phyloP scores from a whole-genome alignment of 2,888 invertebrate species.

The Metopia argyrocephala region DNA sequence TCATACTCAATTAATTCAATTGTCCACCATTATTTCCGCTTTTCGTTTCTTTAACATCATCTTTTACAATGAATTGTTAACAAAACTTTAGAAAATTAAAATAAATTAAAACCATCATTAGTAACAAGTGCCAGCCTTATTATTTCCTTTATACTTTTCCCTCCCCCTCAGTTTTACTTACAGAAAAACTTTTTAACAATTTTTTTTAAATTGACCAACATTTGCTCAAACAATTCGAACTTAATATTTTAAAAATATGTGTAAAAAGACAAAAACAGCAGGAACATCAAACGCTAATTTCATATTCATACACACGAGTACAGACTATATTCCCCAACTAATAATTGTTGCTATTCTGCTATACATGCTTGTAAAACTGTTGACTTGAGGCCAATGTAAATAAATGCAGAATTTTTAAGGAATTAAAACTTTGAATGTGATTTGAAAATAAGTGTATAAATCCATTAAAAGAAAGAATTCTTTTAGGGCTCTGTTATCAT shows the following conservation, averaged over 20 bases:
- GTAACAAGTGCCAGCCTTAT: constrained; percentile 5
- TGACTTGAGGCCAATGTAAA: not conserved
- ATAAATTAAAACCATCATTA: constrained; percentile 4
- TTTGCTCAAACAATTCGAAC: not conserved
- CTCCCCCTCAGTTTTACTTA: not conserved
- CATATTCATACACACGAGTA: no score
- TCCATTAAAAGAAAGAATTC: not conserved
- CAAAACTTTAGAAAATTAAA: not conserved
- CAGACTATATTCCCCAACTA: no score
- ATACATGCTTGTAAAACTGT: constrained; percentile 1
- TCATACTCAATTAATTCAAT: not conserved
- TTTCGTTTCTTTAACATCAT: not conserved
- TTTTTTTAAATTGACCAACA: not conserved
- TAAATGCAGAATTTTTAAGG: not conserved
- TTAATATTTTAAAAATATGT: not conserved
- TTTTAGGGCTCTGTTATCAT: not conserved
- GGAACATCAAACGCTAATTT: not conserved
- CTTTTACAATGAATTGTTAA: not conserved
- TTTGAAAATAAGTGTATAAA: not conserved
- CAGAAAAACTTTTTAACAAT: not conserved
- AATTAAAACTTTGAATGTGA: not conserved
- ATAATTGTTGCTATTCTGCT: constrained; percentile 23
- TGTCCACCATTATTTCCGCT: not conserved
- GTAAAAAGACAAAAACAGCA: not conserved
- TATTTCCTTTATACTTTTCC: not conserved